A percentile compares a stretch with the other conserved stretches of the same genome.
Evolutionary conservation across 1,140 invertebrate genomes (phyloP).

Genomic region (Dolichoris vasculosae): DNA sequence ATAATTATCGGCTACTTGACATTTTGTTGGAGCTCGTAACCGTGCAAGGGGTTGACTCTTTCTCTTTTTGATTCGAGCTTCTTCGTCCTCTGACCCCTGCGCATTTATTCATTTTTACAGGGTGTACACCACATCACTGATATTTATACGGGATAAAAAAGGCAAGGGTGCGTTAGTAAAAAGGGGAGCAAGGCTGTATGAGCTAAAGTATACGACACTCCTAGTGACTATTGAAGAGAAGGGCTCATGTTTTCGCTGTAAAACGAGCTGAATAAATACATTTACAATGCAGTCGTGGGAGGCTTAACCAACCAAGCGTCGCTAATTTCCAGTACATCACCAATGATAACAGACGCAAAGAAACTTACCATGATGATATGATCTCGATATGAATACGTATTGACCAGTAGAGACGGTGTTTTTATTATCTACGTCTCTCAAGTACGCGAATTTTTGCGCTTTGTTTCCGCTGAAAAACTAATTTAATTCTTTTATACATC

Average conservation of each 20-base stretch:
- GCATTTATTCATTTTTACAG: neutral
- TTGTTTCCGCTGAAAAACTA: neutral
- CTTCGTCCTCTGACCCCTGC: neutral
- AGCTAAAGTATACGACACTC: neutral
- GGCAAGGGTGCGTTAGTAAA: neutral
- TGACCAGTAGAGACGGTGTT: neutral
- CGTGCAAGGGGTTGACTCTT: slow-evolving; percentile 20
- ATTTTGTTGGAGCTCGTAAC: neutral
- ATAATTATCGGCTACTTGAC: slow-evolving; percentile 19
- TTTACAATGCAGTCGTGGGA: slow-evolving; percentile 18
- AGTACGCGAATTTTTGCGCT: neutral
- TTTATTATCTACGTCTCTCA: neutral
- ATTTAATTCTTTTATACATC: neutral
- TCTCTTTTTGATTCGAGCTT: neutral
- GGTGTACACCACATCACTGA: neutral
- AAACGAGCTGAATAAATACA: slow-evolving; percentile 24
- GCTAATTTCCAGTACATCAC: slow-evolving; percentile 23
- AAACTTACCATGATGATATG: neutral
- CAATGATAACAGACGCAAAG: neutral
- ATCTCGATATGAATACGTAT: neutral
- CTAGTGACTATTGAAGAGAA: neutral
- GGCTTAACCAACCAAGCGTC: neutral
- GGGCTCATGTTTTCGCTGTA: neutral
- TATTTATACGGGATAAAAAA: slow-evolving; percentile 7
- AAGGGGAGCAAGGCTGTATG: neutral